Base-by-base conservation (phyloP, 2,797 vertebrate genomes). In the Myotis findleyi region DNA sequence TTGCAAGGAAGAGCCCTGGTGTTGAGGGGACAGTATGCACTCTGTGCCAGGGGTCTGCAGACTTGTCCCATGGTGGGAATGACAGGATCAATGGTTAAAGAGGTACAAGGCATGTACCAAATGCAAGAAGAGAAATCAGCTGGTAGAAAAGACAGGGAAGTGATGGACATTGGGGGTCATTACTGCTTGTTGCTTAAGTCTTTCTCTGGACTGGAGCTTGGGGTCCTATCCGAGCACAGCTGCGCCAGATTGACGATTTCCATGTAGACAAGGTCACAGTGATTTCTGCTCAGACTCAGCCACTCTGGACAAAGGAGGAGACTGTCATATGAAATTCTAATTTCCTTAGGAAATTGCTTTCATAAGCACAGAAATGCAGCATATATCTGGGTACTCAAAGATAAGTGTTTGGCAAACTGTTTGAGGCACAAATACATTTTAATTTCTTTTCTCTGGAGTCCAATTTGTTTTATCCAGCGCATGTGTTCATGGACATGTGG, bases 341-440 rank as follows among this genome's bases (percentile, higher is more conserved):
- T 53, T 95, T 87, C 92, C 66, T 47, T 86, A 49, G 62, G 79
- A 90, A 71, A 91, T 36, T 88, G 64, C 33, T 53, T 82, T 83
- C 57, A 6, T 66, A 79, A 90, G 13, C 33, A 55, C 80, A 85
- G 75, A 69, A 85, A 79, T 68, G 18, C 3, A 82, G 55, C 38
- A 53, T 49, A 33, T 44, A 69, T 76, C 23, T 80, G 59, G 30
- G 3, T 30, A 21, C 18, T 86, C 59, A 38, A 84, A 93, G 53
- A 3, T 62, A 89, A 82, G 51, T 47, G 11, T 80, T 89, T 81
- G 72, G 38, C 59, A 72, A 71, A 57, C 27, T 82, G 25, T 77
- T 59, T 6, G 44, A 86, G 79, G 66, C 1, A 47, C 27, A 90
- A 64, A 53, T 38, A 10, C 13, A 59, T 89, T 91, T 75, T 44